Conservation (phyloP, 35 echinoderm and acorn worm species). For the Eucidaris tribuloides region DNA sequence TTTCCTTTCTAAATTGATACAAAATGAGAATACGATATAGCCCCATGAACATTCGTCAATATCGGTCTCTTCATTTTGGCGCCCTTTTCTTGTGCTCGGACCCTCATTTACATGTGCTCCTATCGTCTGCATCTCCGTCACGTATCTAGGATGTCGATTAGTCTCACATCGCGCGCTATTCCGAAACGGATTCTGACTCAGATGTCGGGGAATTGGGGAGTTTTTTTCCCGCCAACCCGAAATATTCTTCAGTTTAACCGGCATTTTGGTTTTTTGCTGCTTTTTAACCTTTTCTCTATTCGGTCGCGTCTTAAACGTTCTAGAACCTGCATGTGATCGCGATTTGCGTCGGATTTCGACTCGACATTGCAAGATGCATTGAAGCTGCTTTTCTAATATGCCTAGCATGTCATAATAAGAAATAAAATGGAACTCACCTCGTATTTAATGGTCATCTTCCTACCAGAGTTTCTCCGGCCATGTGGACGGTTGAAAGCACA, state of each 20-base stretch:
- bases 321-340: neutral
- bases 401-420: neutral
- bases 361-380: neutral
- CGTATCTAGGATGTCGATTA: conserved; percentile 11
- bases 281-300: neutral
- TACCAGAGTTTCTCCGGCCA: neutral
- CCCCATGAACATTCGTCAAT: neutral
- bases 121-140: conserved; percentile 7
- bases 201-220: neutral
- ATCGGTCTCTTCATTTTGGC: neutral
- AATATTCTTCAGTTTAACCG: neutral
- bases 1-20: neutral
- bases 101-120: neutral
- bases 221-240: neutral
- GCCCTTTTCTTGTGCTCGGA: neutral
- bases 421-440: neutral
- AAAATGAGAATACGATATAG: neutral
- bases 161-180: conserved; percentile 9
- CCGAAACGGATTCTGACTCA: neutral
- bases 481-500: conserved; percentile 21
- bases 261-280: neutral
- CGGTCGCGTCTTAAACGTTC: neutral
- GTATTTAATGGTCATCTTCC: neutral
- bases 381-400: neutral
- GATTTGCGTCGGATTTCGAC: neutral